These are phyloP conservation scores for Drosophila leonis DNA, from an alignment of 2,888 invertebrate genomes.

Conservation along the genomic window DNA sequence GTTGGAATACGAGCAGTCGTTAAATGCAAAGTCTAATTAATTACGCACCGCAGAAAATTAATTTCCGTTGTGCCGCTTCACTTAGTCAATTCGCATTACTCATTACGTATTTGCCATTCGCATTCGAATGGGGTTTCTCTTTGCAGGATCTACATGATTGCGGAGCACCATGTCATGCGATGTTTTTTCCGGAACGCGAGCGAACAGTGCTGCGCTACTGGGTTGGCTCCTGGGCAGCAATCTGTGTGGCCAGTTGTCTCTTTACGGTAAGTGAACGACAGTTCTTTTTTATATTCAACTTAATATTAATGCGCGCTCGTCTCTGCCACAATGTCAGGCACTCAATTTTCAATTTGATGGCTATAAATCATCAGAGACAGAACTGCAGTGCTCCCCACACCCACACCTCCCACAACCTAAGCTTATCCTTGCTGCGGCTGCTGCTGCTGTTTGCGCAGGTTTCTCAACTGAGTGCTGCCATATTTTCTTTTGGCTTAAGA, in stretches of 20 bases:
- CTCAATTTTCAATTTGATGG: slow-evolving; percentile 73
- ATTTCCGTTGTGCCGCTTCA: slow-evolving; percentile 49
- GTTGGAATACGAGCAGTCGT: slow-evolving; percentile 15
- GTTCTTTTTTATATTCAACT: background rate
- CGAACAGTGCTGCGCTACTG: slow-evolving; percentile 94
- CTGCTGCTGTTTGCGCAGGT: slow-evolving; percentile 19
- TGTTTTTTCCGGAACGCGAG: slow-evolving; percentile 95
- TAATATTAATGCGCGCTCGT: slow-evolving; percentile 40
- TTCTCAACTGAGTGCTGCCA: slow-evolving; percentile 66
- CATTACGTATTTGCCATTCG: slow-evolving; percentile 20
- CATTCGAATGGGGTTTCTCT: slow-evolving; percentile 38
- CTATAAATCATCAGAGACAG: slow-evolving; percentile 62
- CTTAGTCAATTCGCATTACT: slow-evolving; percentile 19
- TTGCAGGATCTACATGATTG: slow-evolving; percentile 88
- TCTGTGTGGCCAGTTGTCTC: slow-evolving; percentile 95
- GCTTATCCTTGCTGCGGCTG: slow-evolving; percentile 20
- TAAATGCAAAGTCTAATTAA: slow-evolving; percentile 67
- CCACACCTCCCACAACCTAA: background rate
- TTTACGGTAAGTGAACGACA: slow-evolving; percentile 88
- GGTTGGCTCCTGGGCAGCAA: slow-evolving; percentile 97
- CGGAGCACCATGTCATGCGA: slow-evolving; percentile 95
- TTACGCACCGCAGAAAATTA: slow-evolving; percentile 65
- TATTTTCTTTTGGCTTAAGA: slow-evolving; percentile 69
- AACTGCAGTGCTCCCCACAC: slow-evolving; percentile 33
- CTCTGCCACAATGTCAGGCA: slow-evolving; percentile 55